Evolutionary conservation across 2,888 invertebrate genomes (phyloP), one percentile per base, ranked within the genome.

Genomic region (Reticulitermes lucifugus): DNA sequence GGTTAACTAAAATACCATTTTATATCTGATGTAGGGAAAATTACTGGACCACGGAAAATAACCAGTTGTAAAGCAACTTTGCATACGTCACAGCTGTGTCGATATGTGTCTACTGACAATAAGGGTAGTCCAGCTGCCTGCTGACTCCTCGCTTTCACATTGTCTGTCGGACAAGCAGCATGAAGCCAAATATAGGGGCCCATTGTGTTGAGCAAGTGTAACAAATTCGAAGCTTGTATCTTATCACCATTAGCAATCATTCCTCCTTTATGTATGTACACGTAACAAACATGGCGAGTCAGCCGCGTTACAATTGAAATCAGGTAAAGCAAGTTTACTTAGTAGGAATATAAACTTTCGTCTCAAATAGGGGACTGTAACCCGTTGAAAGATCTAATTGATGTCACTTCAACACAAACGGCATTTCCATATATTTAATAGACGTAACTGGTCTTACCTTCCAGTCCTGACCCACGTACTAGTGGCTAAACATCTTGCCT

Each of bases 211-310:
- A 65, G 70, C 85, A 83, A 73, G 83, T 79, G 85, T 85, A 85
- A 85, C 85, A 85, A 85, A 85, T 85, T 85, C 83, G 85, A 85
- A 80, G 59, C 85, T 60, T 85, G 85, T 83, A 80, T 59, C 79
- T 80, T 85, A 85, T 85, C 85, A 41, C 79, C 55, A 85, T 85
- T 83, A 81, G 70, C 81, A 81, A 81, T 81, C 81, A 46, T 46
- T 77, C 41, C 21, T 41, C 73, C 73, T 73, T 35, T 73, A 73
- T 73, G 41, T 73, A n/a, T 41, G 41, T 21, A 73, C 41, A 41
- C 73, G 41, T 77, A 46, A 77, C 73, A 73, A 41, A 73, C 73
- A 41, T 35, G 35, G 25, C 73, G 77, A 35, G 77, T 51, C 77
- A 77, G 77, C n/a, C 21, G n/a, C 46, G 21, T 73, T 41, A n/a